Evolutionary conservation across 2,797 vertebrate species (phyloP).

Genomic region (Crenichthys baileyi): DNA sequence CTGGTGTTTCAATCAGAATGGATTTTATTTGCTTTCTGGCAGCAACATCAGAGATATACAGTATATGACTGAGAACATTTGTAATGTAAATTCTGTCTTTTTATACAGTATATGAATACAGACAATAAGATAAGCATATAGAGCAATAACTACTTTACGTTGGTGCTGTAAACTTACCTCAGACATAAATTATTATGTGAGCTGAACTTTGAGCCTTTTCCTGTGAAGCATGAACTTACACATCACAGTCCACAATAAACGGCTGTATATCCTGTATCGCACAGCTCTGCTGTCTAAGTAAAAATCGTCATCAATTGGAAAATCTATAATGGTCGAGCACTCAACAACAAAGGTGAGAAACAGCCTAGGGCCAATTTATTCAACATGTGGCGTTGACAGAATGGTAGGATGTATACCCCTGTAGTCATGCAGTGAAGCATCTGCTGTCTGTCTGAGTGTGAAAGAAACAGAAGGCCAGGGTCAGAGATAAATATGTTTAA

Average conservation of each 20-base stretch:
- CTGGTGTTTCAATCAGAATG: neutral
- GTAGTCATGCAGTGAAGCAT: constrained; percentile 61
- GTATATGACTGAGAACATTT: neutral
- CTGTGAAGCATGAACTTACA: neutral
- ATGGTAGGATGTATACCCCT: constrained; percentile 39
- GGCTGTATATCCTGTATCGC: neutral
- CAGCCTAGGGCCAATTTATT: constrained; percentile 31
- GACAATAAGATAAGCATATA: neutral
- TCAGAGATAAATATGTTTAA: constrained; percentile 65
- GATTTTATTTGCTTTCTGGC: neutral
- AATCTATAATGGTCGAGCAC: constrained; percentile 5
- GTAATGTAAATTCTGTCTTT: neutral
- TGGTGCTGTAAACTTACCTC: neutral
- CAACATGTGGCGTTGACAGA: constrained; percentile 44
- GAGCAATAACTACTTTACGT: neutral
- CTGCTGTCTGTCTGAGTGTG: constrained; percentile 68
- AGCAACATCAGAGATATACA: neutral
- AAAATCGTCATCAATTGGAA: neutral
- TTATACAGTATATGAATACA: neutral
- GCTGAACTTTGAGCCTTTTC: neutral
- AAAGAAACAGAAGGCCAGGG: constrained; percentile 51
- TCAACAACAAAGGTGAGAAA: constrained; percentile 36
- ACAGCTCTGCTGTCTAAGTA: constrained; percentile 2
- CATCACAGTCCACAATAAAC: neutral
- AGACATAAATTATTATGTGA: neutral